Percentiles rank a stretch among this genome's conserved stretches.
Evolutionary conservation across 2,797 vertebrate genomes (phyloP).

Genomic region (Choloepus didactylus): DNA sequence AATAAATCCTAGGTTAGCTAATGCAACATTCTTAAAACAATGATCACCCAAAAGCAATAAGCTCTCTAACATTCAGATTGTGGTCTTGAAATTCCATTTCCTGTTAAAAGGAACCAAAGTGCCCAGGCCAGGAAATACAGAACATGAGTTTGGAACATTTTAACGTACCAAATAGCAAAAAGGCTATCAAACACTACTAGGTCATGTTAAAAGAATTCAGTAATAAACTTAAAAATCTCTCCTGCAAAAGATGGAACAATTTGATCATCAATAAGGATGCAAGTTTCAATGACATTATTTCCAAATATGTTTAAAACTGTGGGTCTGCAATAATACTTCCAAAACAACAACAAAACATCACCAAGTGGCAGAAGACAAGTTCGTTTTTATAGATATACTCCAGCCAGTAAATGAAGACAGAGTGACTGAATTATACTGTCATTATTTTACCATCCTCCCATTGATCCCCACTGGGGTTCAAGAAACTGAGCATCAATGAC

Average conservation of each 20-base stretch:
- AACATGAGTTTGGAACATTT: not conserved
- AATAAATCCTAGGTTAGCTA: not conserved
- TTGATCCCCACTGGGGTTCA: not conserved
- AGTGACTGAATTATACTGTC: not conserved
- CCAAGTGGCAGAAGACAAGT: not conserved
- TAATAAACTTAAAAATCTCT: not conserved
- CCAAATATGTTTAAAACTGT: constrained; percentile 3
- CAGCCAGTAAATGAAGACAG: not conserved
- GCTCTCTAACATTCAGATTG: not conserved
- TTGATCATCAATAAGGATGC: constrained; percentile 41
- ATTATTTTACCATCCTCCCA: not conserved
- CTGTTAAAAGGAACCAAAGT: not conserved
- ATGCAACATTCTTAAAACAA: not conserved
- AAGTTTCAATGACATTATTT: not conserved
- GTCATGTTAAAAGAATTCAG: constrained; percentile 1
- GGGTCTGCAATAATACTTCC: not conserved
- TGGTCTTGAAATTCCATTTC: constrained; percentile 22
- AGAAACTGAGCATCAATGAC: not conserved
- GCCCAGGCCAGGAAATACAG: not conserved
- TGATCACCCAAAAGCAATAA: not conserved
- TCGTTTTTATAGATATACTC: constrained; percentile 20
- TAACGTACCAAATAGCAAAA: not conserved
- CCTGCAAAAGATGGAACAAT: not conserved
- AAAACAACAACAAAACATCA: not conserved
- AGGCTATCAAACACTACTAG: not conserved